These are phyloP conservation scores for Anneissia japonica DNA, from an alignment of 35 echinoderm and acorn worm genomes.

Conservation along the genomic window DNA sequence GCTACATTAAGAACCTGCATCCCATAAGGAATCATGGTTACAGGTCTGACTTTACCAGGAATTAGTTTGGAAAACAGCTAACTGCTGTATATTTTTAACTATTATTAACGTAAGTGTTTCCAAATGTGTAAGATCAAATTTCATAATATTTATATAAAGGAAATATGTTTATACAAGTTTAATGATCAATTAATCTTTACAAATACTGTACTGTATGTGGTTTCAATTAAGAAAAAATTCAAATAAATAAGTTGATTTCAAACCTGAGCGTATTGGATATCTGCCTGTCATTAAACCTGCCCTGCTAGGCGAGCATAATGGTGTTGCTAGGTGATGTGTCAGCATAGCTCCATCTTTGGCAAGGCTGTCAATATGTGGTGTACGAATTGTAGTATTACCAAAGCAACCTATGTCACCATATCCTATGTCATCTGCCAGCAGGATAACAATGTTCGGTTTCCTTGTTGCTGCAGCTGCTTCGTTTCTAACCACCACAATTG, in stretches of 20 bases:
- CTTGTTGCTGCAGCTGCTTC: neutral
- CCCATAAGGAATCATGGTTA: no score
- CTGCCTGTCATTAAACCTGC: conserved; percentile 89
- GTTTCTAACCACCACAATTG: neutral
- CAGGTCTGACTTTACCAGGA: no score
- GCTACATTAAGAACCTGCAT: no score
- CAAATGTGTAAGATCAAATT: no score
- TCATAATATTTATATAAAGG: no score
- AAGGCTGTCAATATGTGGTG: conserved; percentile 84
- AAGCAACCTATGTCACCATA: conserved; percentile 95
- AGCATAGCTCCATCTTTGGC: conserved; percentile 79
- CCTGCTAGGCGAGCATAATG: conserved; percentile 89
- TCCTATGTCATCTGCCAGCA: conserved; percentile 92
- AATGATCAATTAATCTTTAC: no score
- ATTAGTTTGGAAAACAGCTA: no score
- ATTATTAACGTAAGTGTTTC: no score
- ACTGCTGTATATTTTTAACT: no score
- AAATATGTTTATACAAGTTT: no score
- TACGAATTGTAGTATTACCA: conserved; percentile 74
- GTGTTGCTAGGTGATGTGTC: conserved; percentile 73
- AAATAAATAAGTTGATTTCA: neutral
- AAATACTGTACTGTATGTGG: no score
- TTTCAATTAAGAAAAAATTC: no score
- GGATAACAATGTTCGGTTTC: conserved; percentile 72
- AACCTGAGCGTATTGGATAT: conserved; percentile 54